phyloP scores from a whole-genome alignment of 2,113 vertebrate species.

The Xiphophorus maculatus region DNA sequence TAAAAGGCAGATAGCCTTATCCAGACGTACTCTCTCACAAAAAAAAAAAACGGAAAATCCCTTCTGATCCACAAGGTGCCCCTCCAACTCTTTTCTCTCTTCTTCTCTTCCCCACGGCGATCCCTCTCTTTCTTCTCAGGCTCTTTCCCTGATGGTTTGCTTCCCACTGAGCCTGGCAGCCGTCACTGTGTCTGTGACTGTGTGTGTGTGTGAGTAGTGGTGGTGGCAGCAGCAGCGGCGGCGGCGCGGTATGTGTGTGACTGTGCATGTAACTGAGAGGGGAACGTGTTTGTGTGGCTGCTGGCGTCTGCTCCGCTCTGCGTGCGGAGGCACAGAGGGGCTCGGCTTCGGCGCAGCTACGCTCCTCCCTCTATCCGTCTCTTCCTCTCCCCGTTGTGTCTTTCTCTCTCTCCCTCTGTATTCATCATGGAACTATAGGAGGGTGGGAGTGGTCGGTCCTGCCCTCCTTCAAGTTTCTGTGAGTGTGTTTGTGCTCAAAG shows the following conservation, averaged over 20 bases:
- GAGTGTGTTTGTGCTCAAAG: conserved; percentile 33
- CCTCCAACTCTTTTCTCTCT: conserved; percentile 69
- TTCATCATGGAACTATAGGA: conserved; percentile 84
- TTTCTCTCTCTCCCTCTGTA: conserved; percentile 69
- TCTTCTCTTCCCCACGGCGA: conserved; percentile 63
- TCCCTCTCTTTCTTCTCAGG: conserved; percentile 69
- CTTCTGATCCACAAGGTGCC: conserved; percentile 76
- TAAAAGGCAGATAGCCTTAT: conserved; percentile 62
- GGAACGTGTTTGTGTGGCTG: conserved; percentile 74
- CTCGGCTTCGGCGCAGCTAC: conserved; percentile 73
- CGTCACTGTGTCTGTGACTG: conserved; percentile 62
- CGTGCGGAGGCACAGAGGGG: conserved; percentile 74
- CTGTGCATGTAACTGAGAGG: conserved; percentile 72
- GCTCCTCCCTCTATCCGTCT: conserved; percentile 70
- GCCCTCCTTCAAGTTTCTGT: conserved; percentile 50
- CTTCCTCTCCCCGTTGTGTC: conserved; percentile 42
- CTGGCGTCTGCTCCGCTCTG: conserved; percentile 81
- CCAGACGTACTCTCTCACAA: conserved; percentile 65
- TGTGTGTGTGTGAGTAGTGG: conserved; percentile 35
- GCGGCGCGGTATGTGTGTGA: conserved; percentile 64
- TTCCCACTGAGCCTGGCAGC: conserved; percentile 73
- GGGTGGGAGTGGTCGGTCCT: conserved; percentile 73
- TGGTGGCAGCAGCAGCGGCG: conserved; percentile 19
- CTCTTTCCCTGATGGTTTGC: conserved; percentile 63
- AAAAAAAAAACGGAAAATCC: conserved; percentile 62